Base-by-base conservation (phyloP, 2,888 invertebrate species). In the Himalopsyche tibetana region DNA sequence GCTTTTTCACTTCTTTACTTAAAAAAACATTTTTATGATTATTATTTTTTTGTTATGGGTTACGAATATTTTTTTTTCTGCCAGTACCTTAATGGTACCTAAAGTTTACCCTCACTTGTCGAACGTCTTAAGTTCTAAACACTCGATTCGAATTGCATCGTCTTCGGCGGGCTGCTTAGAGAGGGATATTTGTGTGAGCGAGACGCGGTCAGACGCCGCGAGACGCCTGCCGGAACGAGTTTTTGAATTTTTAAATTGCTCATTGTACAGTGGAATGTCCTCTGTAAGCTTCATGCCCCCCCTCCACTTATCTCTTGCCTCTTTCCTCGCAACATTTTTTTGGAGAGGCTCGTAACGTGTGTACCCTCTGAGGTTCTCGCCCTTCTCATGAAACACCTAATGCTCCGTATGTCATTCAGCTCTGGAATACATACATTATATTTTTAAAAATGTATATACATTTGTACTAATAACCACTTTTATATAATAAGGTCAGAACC, bases 201-300 rank as follows among this genome's bases (percentile, higher is more conserved):
- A 80, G 80, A 80, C 8, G 28, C 80, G 9, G 12, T 45, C n/a
- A 42, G 55, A 51, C 63, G 42, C 74, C 91, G 69, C 91, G 91
- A 90, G 90, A 91, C 90, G 80, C 83, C 83, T 83, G 80, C 42
- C 86, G 87, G 87, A 92, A 92, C 93, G 93, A 93, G 93, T 93
- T 93, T 93, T 93, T 93, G 93, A 93, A 93, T 93, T 93, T 93
- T 93, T 93, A 93, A 93, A 93, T 93, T 93, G 93, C 93, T 93
- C 93, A 93, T 93, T 93, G 93, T 93, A 90, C 92, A 91, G 92
- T 92, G 93, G 92, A 92, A 93, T 93, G 92, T 90, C 91, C 90
- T 91, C 83, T 55, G 19, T 81, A 42, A 28, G 19, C 81, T 83
- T 84, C 74, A 42, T 40, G 12, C 36, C 56, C 6, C 74, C 74